phyloP scores from a whole-genome alignment of 2,888 invertebrate species.

The Xanthorhoe spadicearia region DNA sequence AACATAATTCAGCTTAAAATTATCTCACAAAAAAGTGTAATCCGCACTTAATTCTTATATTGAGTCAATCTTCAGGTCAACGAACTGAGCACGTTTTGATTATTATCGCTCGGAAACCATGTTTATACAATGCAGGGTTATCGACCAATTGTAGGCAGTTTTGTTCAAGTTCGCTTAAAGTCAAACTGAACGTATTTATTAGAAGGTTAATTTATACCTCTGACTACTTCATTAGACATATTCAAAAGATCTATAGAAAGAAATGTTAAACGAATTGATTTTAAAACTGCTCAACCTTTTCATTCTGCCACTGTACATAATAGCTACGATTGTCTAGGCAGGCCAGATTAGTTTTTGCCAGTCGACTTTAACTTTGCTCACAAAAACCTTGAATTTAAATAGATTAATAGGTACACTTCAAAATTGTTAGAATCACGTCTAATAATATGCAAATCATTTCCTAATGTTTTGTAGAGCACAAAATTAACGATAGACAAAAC shows the following conservation, averaged over 20 bases:
- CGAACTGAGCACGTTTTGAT: slow-evolving; percentile 51
- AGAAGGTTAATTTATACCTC: background rate
- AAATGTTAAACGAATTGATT: no score
- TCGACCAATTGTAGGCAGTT: background rate
- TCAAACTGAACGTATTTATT: background rate
- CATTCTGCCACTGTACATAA: no score
- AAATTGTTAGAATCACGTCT: background rate
- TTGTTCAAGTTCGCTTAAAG: background rate
- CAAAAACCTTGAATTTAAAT: background rate
- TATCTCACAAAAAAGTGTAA: slow-evolving; percentile 15
- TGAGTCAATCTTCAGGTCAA: slow-evolving; percentile 41
- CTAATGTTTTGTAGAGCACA: background rate
- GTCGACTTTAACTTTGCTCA: background rate
- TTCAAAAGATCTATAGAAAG: no score
- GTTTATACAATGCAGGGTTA: slow-evolving; percentile 32
- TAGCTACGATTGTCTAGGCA: no score
- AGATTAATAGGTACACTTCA: background rate
- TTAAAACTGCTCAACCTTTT: no score
- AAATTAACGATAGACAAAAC: background rate
- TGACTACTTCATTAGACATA: no score
- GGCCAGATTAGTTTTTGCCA: no score
- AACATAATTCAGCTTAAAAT: slow-evolving; percentile 26
- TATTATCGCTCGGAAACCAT: slow-evolving; percentile 48
- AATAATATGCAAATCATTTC: slow-evolving; percentile 5
- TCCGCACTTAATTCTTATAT: slow-evolving; percentile 13